A percentile compares a stretch with the other conserved stretches of the same genome.
These are phyloP conservation scores for Acanthosepion pharaonis DNA, from an alignment of 2,888 invertebrate genomes.

Conservation along the genomic window DNA sequence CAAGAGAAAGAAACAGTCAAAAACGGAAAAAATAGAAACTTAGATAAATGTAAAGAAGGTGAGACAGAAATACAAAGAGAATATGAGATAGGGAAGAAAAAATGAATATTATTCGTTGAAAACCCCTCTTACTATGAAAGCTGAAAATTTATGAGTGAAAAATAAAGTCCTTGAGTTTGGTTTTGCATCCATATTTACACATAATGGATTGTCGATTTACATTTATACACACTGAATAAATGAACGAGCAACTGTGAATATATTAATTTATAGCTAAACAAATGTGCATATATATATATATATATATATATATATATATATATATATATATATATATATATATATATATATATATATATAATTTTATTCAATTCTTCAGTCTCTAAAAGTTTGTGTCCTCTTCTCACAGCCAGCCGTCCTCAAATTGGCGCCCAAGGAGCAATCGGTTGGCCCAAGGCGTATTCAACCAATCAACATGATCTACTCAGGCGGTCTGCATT, in stretches of 20 bases:
- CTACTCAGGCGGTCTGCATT: not conserved
- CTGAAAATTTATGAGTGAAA: too few relatives aligned
- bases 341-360: not conserved
- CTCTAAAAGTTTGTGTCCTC: not conserved
- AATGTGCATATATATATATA: not conserved
- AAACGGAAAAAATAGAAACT: not conserved
- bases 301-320: not conserved
- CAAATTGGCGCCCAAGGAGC: constrained; percentile 9
- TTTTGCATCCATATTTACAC: too few relatives aligned
- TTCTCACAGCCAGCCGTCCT: not conserved
- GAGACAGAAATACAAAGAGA: too few relatives aligned
- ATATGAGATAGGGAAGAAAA: too few relatives aligned
- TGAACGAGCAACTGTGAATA: too few relatives aligned
- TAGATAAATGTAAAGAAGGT: too few relatives aligned
- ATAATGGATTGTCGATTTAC: too few relatives aligned
- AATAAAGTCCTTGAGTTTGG: too few relatives aligned
- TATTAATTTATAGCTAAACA: not conserved
- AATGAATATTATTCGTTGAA: too few relatives aligned
- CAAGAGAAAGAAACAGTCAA: not conserved
- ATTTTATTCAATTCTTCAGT: too few relatives aligned
- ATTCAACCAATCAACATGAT: not conserved
- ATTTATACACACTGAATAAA: too few relatives aligned
- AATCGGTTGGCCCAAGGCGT: not conserved
- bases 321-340: not conserved
- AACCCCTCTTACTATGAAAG: too few relatives aligned